Conservation (phyloP, 2,113 vertebrate species). For the Actinemys pallida region DNA sequence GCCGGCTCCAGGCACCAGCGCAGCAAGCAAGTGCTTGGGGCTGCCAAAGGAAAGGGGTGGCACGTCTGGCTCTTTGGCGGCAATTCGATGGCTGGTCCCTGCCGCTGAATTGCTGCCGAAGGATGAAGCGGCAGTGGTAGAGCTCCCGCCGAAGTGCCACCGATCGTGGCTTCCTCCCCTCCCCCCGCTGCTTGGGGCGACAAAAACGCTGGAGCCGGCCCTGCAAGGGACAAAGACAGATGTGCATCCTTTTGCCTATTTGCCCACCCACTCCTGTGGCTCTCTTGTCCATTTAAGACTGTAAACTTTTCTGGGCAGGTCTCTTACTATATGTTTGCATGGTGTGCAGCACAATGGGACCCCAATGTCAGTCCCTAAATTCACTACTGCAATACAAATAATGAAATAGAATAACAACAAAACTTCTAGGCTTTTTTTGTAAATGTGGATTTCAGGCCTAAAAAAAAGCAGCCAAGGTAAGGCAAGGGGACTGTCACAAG, state of each 20-base stretch:
- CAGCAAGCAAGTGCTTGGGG: no score
- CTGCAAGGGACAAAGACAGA: neutral
- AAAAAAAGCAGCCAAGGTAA: neutral
- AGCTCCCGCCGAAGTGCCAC: no score
- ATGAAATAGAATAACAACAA: neutral
- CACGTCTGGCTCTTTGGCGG: no score
- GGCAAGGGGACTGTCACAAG: neutral
- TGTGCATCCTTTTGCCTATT: neutral
- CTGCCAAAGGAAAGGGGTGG: no score
- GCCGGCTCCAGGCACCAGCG: no score
- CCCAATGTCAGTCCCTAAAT: neutral
- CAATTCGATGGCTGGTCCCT: no score
- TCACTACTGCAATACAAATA: neutral
- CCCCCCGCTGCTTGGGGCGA: no score
- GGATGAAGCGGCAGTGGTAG: no score
- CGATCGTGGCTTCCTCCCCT: no score
- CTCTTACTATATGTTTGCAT: neutral
- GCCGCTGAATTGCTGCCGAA: no score
- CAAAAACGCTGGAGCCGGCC: no score
- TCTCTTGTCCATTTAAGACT: fast-evolving
- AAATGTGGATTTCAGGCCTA: neutral
- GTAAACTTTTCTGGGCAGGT: neutral
- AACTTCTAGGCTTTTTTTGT: neutral
- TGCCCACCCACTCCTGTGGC: neutral
- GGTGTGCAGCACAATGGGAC: fast-evolving